Percentiles rank a stretch among this genome's conserved stretches.
Evolutionary conservation across 2,797 vertebrate genomes (phyloP).

Genomic region (Chelmon rostratus): DNA sequence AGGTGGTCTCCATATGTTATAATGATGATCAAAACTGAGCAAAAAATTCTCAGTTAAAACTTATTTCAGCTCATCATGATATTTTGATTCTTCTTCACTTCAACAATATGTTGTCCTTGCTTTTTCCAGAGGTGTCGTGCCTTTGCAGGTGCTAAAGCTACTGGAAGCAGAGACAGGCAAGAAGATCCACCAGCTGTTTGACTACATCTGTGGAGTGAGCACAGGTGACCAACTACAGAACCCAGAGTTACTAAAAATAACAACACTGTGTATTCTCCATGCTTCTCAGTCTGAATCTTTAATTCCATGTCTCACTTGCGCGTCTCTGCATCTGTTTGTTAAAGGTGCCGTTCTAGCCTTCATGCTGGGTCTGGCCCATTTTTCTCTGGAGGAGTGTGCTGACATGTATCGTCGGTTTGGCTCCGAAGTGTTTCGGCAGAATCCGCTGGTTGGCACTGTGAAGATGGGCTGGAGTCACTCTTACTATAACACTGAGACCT

Average conservation of each 20-base stretch:
- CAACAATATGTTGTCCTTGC: background rate
- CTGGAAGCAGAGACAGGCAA: conserved; percentile 83
- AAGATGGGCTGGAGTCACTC: conserved; percentile 88
- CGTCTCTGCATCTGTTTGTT: conserved; percentile 20
- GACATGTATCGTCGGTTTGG: conserved; percentile 86
- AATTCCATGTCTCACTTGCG: background rate
- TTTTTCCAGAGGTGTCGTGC: conserved; percentile 82
- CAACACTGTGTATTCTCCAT: background rate
- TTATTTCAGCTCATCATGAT: background rate
- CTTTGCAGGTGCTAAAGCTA: conserved; percentile 82
- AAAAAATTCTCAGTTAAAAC: background rate
- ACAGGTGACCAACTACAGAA: conserved; percentile 76
- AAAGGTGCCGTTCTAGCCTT: conserved; percentile 85
- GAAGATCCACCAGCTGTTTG: conserved; percentile 84
- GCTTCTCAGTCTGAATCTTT: conserved; percentile 1
- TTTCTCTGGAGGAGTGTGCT: conserved; percentile 83
- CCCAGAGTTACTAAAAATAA: background rate
- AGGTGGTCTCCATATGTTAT: background rate
- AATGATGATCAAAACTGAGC: background rate
- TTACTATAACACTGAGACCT: conserved; percentile 85
- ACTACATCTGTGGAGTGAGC: conserved; percentile 87
- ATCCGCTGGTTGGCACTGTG: conserved; percentile 82
- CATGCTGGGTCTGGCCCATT: conserved; percentile 82
- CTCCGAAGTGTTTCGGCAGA: conserved; percentile 85
- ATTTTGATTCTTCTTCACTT: background rate